Conservation (phyloP, 2,113 vertebrate species). For the Perognathus longimembris region DNA sequence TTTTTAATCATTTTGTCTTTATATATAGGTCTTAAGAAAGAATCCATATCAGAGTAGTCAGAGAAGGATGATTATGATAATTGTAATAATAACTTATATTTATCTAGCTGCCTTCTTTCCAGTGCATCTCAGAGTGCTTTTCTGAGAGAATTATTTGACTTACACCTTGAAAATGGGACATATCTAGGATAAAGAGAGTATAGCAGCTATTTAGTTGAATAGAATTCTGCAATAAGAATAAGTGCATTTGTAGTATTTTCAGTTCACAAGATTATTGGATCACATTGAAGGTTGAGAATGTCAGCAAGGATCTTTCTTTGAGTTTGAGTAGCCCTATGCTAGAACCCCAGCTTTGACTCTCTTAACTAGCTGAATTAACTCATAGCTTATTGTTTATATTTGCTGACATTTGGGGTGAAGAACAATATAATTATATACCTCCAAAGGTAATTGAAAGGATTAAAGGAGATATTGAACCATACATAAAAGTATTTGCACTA, state of each 20-base stretch:
- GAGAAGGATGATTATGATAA: constrained; percentile 52
- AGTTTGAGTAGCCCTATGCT: neutral
- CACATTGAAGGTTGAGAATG: neutral
- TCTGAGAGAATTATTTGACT: constrained; percentile 50
- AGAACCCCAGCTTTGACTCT: neutral
- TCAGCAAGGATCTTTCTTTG: neutral
- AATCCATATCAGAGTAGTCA: neutral
- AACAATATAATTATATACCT: neutral
- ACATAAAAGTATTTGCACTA: neutral
- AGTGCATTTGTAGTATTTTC: neutral
- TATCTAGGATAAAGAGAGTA: constrained; percentile 4
- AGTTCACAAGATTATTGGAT: neutral
- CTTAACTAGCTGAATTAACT: neutral
- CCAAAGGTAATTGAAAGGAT: neutral
- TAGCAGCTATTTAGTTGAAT: constrained; percentile 30
- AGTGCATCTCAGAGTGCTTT: constrained; percentile 49
- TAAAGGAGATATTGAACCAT: constrained; percentile 19
- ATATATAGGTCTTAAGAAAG: constrained; percentile 7
- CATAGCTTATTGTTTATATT: constrained; percentile 14
- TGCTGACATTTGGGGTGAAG: neutral
- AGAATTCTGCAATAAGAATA: constrained; percentile 4
- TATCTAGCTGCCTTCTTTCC: constrained; percentile 56
- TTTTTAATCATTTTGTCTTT: constrained; percentile 63
- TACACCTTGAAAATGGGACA: neutral
- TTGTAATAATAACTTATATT: constrained; percentile 40